These are phyloP conservation scores for Mnemiopsis leidyi DNA, from an alignment of 37 sponge, comb jelly and placozoan species.

Conservation along the genomic window DNA sequence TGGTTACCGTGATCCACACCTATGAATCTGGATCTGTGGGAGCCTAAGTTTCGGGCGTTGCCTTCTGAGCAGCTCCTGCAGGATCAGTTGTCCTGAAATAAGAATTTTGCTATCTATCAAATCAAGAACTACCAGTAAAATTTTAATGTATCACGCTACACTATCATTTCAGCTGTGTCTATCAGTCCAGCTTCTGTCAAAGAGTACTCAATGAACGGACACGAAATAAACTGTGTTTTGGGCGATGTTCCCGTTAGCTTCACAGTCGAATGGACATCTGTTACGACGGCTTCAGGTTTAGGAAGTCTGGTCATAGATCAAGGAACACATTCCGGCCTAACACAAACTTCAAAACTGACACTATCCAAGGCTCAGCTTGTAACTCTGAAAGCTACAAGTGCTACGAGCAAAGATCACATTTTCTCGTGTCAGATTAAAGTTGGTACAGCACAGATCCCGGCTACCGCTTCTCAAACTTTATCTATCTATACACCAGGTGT, in stretches of 20 bases:
- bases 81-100: too few relatives aligned
- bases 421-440: neutral
- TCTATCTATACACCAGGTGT: neutral
- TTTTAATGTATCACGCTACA: neutral
- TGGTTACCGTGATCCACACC: neutral
- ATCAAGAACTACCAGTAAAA: neutral
- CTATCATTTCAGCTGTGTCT: neutral
- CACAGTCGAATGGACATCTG: neutral
- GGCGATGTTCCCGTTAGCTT: neutral
- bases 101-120: too few relatives aligned
- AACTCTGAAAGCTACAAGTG: neutral
- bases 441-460: neutral
- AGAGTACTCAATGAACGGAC: neutral
- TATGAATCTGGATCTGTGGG: neutral
- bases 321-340: neutral
- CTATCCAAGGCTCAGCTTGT: neutral
- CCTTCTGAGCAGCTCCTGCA: neutral
- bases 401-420: neutral
- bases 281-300: neutral
- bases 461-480: neutral
- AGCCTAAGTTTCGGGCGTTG: neutral
- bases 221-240: neutral
- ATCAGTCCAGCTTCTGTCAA: neutral
- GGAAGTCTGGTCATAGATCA: neutral
- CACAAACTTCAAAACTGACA: neutral